Evolutionary conservation across 2,113 vertebrate species (phyloP).

Genomic region (Agelaius phoeniceus): DNA sequence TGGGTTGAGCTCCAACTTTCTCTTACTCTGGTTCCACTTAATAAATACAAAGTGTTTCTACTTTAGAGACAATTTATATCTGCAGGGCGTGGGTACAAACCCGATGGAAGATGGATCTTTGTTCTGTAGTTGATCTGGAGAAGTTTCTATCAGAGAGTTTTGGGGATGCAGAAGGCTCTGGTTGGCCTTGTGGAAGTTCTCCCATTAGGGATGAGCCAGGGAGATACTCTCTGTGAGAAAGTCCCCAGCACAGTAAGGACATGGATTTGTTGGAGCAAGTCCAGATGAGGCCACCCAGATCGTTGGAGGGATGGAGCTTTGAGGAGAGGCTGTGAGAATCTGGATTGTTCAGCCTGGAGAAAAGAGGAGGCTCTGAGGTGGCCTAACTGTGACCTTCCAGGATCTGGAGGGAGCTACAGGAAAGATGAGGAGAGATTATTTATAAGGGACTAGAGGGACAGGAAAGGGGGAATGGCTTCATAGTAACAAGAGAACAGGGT

Average conservation of each 20-base stretch:
- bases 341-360: background rate
- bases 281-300: background rate
- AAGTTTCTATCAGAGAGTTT: background rate
- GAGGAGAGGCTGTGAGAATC: background rate
- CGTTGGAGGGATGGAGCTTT: background rate
- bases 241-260: background rate
- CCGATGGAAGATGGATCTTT: background rate
- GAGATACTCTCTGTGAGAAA: background rate
- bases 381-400: background rate
- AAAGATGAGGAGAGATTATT: background rate
- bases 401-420: background rate
- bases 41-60: background rate
- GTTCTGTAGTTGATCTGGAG: background rate
- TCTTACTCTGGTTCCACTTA: background rate
- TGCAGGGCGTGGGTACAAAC: accelerated
- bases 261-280: background rate
- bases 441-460: background rate
- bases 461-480: background rate
- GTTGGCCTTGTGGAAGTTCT: background rate
- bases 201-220: background rate
- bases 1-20: background rate
- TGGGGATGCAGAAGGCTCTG: background rate
- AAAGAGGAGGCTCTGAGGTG: background rate
- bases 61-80: background rate
- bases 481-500: no score